Conservation (phyloP, 2,113 vertebrate genomes). For the Colossoma macropomum region DNA sequence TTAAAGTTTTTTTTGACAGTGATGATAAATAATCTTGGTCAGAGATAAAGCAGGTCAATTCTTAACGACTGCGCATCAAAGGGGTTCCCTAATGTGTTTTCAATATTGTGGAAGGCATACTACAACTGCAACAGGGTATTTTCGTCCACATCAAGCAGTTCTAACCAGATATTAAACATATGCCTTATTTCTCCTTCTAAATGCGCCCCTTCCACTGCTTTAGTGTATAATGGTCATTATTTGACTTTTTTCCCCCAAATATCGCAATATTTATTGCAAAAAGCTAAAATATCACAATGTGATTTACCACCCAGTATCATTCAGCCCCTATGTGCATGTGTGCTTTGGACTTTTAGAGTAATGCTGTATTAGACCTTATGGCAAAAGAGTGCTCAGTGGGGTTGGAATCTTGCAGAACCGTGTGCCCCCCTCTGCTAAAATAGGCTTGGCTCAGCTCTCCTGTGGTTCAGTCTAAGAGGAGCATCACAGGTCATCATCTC, state of each 20-base stretch:
- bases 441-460: slow-evolving; percentile 66
- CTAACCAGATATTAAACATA: neutral
- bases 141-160: neutral
- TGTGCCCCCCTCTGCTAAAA: slow-evolving; percentile 17
- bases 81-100: neutral
- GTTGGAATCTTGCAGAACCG: slow-evolving; percentile 75
- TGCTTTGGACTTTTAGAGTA: slow-evolving; percentile 11
- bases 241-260: neutral
- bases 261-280: neutral
- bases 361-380: slow-evolving; percentile 60
- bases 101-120: neutral
- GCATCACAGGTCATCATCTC: slow-evolving; percentile 94
- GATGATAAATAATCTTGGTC: too few relatives aligned
- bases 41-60: too few relatives aligned
- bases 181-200: neutral
- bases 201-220: neutral
- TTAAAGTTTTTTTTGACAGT: too few relatives aligned
- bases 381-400: slow-evolving; percentile 63
- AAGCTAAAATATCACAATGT: neutral
- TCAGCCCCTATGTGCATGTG: slow-evolving; percentile 14
- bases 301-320: neutral
- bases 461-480: slow-evolving; percentile 31
- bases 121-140: neutral
- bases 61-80: too few relatives aligned
- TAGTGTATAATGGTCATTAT: neutral